Base-by-base conservation (phyloP, 2,113 vertebrate genomes). In the Prunella fulvescens region DNA sequence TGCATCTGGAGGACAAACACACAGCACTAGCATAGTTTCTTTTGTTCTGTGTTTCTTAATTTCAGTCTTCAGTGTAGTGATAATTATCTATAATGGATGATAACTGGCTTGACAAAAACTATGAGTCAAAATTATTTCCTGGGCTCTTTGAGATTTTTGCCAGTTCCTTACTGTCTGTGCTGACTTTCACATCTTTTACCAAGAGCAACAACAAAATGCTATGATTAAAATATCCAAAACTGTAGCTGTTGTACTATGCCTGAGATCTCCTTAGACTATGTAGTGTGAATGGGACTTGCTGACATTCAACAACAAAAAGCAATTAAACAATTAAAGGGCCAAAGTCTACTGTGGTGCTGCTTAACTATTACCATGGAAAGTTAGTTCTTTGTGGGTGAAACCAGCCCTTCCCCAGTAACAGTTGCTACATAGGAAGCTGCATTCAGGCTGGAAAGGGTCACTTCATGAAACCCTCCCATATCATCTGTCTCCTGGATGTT, bases 321-420 rank as follows among this genome's bases (percentile, higher is more conserved):
- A 72, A 17, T 70, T 40, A 33, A 67, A 26, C n/a, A n/a, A 15
- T 51, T 51, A 35, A 60, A 72, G 64, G 37, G 47, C 69, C 60
- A 76, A 54, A 82, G 28, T 76, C 25, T 47, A 28, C 19, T 67
- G 35, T 48, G 82, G 54, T 15, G 9, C 70, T 89, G 16, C 31
- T 62, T 62, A 67, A 25, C 37, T 76, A 3, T 53, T 67, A 91
- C 31, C 23, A 42, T 73, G 48, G 93, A 44, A 77, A 73, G 87
- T 81, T 90, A 53, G 66, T 93, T 92, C 97, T 96, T 97, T 97
- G 93, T 96, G 97, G 97, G 89, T 81, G 91, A 98, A 97, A 83
- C 88, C 86, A 96, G 64, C 83, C 70, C 94, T 94, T 78, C 94
- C 95, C 61, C 93, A 85, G 91, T 96, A 96, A 97, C 92, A 48